Evolutionary conservation across 2,888 invertebrate genomes (phyloP).

Genomic region (Tachina lurida): DNA sequence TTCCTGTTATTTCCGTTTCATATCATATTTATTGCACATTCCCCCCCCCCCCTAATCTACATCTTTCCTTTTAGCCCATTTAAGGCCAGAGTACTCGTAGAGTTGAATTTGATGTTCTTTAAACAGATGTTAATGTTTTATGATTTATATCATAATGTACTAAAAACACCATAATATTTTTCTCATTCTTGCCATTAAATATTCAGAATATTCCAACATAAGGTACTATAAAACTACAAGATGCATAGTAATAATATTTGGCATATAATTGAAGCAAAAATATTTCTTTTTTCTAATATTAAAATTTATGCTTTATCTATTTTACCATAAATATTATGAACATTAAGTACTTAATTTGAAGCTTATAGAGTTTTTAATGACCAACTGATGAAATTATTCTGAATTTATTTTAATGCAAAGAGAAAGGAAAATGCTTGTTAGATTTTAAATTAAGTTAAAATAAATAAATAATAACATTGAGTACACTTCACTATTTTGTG

Average conservation of each 20-base stretch:
- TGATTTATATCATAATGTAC: slow-evolving; percentile 70
- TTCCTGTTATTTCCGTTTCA: slow-evolving; percentile 67
- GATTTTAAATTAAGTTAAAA: too few species aligned
- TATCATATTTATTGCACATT: slow-evolving; percentile 48
- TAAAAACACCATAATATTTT: slow-evolving; percentile 20
- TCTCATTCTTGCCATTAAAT: background rate
- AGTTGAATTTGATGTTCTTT: slow-evolving; percentile 70
- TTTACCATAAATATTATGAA: too few species aligned
- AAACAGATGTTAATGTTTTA: slow-evolving; percentile 72
- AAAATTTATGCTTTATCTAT: too few species aligned
- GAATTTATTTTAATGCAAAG: too few species aligned
- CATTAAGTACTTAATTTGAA: too few species aligned
- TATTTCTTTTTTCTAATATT: too few species aligned
- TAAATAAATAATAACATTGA: too few species aligned
- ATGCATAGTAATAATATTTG: background rate
- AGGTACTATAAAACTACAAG: background rate
- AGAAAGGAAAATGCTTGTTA: too few species aligned
- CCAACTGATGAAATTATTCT: too few species aligned
- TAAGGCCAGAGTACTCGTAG: slow-evolving; percentile 20
- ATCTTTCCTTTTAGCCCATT: background rate
- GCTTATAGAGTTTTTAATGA: too few species aligned
- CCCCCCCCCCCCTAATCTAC: background rate
- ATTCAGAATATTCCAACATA: slow-evolving; percentile 35
- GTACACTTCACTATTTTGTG: too few species aligned
- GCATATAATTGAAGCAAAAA: too few species aligned